These are phyloP conservation scores for Anableps anableps DNA, from an alignment of 2,797 vertebrate species.

Conservation along the genomic window DNA sequence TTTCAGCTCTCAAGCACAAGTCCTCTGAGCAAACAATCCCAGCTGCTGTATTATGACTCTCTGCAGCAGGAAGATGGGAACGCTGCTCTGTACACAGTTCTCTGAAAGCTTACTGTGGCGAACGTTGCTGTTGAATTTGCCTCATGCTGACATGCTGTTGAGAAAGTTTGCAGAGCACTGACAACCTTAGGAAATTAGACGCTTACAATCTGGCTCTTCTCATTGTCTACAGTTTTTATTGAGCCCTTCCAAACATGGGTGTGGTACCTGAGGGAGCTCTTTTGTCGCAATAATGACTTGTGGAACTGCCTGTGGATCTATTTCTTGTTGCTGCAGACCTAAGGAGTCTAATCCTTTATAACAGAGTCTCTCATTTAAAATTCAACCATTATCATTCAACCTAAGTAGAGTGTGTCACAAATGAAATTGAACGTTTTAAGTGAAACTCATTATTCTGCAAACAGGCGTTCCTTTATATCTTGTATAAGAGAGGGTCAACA, in stretches of 20 bases:
- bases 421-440: neutral
- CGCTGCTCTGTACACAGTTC: constrained; percentile 41
- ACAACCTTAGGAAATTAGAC: constrained; percentile 29
- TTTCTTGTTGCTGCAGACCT: neutral
- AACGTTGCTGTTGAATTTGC: constrained; percentile 47
- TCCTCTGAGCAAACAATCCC: constrained; percentile 58
- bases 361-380: neutral
- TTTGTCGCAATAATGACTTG: constrained; percentile 10
- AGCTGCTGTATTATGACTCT: constrained; percentile 60
- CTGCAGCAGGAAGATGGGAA: constrained; percentile 51
- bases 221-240: neutral
- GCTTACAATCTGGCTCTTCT: neutral
- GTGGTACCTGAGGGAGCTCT: constrained; percentile 23
- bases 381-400: neutral
- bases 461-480: neutral
- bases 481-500: neutral
- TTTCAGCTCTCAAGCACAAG: constrained; percentile 43
- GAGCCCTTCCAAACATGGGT: constrained; percentile 24
- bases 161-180: constrained; percentile 25
- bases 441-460: neutral
- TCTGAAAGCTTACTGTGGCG: constrained; percentile 39
- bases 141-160: constrained; percentile 28
- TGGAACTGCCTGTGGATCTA: neutral
- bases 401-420: neutral
- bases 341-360: neutral